Percentiles rank a stretch among this genome's conserved stretches.
These are phyloP conservation scores for Sialis fuliginosa DNA, from an alignment of 2,888 invertebrate species.

Conservation along the genomic window DNA sequence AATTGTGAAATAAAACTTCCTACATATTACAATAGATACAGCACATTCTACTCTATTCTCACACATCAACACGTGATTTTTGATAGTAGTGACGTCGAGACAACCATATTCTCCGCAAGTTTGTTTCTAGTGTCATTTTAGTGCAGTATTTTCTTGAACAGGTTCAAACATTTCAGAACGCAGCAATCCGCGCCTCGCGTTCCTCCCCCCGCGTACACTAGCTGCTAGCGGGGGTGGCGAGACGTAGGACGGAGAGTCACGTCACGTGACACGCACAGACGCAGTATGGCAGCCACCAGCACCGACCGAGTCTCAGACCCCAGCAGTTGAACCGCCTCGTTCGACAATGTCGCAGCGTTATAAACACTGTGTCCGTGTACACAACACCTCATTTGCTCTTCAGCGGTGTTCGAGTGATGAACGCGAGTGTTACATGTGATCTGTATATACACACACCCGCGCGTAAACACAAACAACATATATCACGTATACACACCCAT, in stretches of 20 bases:
- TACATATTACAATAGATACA: too few species aligned
- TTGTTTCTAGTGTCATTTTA: too few species aligned
- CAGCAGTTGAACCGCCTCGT: not conserved
- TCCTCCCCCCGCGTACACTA: not conserved
- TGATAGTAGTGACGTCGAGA: too few species aligned
- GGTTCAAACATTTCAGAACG: not conserved
- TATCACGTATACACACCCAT: too few species aligned
- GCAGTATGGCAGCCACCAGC: conserved; percentile 21
- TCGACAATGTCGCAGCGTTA: not conserved
- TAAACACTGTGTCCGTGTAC: not conserved
- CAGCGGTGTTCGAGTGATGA: not conserved
- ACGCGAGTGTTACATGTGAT: too few species aligned
- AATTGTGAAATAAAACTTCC: too few species aligned
- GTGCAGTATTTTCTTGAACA: not conserved
- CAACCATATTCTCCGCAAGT: too few species aligned
- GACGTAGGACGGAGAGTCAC: conserved; percentile 12
- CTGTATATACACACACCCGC: too few species aligned
- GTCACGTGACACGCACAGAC: conserved; percentile 26
- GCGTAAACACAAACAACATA: too few species aligned
- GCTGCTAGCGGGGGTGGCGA: conserved; percentile 12
- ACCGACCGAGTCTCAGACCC: not conserved
- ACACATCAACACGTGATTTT: too few species aligned
- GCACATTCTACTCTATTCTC: too few species aligned
- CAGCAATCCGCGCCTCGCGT: not conserved
- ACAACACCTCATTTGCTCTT: not conserved